A percentile compares a stretch with the other conserved stretches of the same genome.
phyloP scores from a whole-genome alignment of 2,888 invertebrate genomes.

The Laspeyria flexula region DNA sequence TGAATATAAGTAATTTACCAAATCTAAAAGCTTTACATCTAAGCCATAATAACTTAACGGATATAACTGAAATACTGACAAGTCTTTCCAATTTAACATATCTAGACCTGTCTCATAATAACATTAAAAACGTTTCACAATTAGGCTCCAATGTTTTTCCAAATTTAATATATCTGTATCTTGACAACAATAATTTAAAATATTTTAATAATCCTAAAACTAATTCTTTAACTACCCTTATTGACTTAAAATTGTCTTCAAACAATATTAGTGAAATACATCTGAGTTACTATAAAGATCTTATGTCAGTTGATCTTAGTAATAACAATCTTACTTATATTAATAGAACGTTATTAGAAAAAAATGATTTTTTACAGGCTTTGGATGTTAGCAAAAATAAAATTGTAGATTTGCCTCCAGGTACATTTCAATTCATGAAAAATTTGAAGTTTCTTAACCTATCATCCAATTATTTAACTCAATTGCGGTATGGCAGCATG shows the following conservation, averaged over 20 bases:
- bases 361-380: slow-evolving; percentile 59
- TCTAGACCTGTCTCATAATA: slow-evolving; percentile 64
- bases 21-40: slow-evolving; percentile 67
- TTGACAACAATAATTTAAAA: slow-evolving; percentile 63
- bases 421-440: slow-evolving; percentile 67
- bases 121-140: slow-evolving; percentile 47
- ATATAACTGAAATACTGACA: slow-evolving; percentile 50
- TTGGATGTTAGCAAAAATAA: slow-evolving; percentile 69
- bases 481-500: slow-evolving; percentile 69
- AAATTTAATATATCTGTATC: slow-evolving; percentile 58
- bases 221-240: slow-evolving; percentile 58
- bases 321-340: slow-evolving; percentile 58
- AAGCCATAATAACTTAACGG: slow-evolving; percentile 60
- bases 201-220: slow-evolving; percentile 62
- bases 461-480: slow-evolving; percentile 63
- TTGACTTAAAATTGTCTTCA: slow-evolving; percentile 59
- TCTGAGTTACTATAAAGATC: slow-evolving; percentile 59
- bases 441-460: slow-evolving; percentile 68
- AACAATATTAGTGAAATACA: slow-evolving; percentile 64
- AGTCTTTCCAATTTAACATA: slow-evolving; percentile 52
- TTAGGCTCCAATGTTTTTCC: slow-evolving; percentile 47
- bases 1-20: slow-evolving; percentile 49
- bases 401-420: slow-evolving; percentile 62
- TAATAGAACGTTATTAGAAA: slow-evolving; percentile 57
- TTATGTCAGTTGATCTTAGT: slow-evolving; percentile 63